Conservation (phyloP, 2,797 vertebrate species). For the Pachyuromys duprasi region DNA sequence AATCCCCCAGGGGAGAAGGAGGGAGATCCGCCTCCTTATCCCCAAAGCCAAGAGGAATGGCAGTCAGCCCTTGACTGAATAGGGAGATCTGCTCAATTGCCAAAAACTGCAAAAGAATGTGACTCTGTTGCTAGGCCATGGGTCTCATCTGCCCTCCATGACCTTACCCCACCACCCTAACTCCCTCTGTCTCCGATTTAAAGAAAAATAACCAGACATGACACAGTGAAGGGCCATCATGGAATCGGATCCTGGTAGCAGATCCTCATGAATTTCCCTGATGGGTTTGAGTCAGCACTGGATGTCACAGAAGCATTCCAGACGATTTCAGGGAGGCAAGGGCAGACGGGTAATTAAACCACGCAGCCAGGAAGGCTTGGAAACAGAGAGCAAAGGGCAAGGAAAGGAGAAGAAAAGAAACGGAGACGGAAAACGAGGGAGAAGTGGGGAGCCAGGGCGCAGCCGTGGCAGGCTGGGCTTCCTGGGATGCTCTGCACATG, state of each 20-base stretch:
- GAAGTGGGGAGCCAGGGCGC: neutral
- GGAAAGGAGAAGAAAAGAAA: neutral
- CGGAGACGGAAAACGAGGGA: neutral
- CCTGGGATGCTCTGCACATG: no score
- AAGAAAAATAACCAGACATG: conserved; percentile 62
- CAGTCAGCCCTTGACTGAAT: conserved; percentile 13
- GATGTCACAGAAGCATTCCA: conserved; percentile 66
- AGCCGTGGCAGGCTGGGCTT: neutral
- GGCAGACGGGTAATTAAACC: conserved; percentile 55
- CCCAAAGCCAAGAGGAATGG: conserved; percentile 30
- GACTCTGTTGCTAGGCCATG: neutral
- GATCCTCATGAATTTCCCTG: conserved; percentile 54
- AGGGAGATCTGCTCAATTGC: neutral
- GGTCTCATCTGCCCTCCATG: conserved; percentile 7
- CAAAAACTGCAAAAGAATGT: conserved; percentile 46
- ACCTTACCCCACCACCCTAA: conserved; percentile 11
- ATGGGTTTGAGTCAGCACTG: conserved; percentile 44
- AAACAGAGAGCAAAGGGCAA: conserved; percentile 61
- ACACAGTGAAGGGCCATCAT: conserved; percentile 46
- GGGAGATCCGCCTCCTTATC: conserved; percentile 32
- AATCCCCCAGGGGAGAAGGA: neutral
- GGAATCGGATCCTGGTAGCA: conserved; percentile 48
- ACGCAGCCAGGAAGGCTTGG: neutral
- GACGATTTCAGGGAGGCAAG: conserved; percentile 53
- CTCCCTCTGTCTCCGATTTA: conserved; percentile 43